These are phyloP conservation scores for Pelochelys cantorii DNA, from an alignment of 2,797 vertebrate species.

Conservation along the genomic window DNA sequence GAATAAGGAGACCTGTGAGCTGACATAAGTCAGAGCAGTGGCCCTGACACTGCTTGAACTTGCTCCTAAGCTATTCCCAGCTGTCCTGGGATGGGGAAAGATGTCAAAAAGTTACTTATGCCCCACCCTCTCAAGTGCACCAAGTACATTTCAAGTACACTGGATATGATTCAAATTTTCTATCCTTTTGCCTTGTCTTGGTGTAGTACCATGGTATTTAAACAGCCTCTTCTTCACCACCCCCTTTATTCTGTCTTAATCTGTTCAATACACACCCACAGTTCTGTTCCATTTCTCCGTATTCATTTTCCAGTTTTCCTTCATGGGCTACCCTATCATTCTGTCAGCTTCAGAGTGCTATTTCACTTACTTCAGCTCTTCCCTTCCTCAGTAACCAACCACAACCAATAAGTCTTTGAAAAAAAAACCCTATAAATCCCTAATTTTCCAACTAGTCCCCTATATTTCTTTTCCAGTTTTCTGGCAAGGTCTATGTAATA, in stretches of 20 bases:
- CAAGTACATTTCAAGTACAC: accelerated
- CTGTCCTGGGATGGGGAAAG: accelerated
- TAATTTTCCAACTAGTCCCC: not conserved
- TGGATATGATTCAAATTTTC: not conserved
- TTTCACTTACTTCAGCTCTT: not conserved
- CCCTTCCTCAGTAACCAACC: not conserved
- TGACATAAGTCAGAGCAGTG: not conserved
- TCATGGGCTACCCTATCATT: not conserved
- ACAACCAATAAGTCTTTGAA: not conserved
- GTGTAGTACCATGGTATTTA: not conserved
- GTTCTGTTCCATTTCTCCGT: not conserved
- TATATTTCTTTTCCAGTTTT: not conserved
- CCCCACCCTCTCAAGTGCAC: not conserved
- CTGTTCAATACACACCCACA: not conserved
- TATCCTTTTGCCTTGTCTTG: not conserved
- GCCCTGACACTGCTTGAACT: not conserved
- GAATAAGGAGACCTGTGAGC: not conserved
- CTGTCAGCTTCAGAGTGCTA: not conserved
- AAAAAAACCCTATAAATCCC: not conserved
- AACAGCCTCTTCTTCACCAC: not conserved
- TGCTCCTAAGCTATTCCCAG: not conserved
- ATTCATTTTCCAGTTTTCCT: not conserved
- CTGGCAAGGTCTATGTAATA: not conserved
- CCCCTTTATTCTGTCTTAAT: accelerated
- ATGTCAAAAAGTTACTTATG: not conserved